These are phyloP conservation scores for Meriones psammophilus DNA, from an alignment of 2,797 vertebrate species.

Conservation along the genomic window DNA sequence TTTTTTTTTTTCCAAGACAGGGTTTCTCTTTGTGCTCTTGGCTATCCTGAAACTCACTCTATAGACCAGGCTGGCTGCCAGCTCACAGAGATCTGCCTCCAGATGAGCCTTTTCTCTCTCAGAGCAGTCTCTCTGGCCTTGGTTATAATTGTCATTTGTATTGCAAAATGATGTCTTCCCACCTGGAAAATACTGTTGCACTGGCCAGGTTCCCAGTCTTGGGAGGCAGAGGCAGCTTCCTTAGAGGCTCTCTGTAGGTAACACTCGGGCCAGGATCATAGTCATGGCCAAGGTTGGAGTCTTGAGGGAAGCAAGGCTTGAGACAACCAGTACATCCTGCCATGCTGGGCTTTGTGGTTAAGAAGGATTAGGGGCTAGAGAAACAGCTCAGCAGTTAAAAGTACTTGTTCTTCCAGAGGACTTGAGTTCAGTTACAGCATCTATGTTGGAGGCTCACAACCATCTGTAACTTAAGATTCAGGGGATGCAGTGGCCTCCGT, in stretches of 20 bases:
- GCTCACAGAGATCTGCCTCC: not conserved
- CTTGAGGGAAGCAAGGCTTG: not conserved
- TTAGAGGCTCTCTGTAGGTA: not conserved
- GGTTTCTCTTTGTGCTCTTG: not conserved
- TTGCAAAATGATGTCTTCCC: not conserved
- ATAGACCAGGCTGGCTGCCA: not conserved
- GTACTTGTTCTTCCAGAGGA: not conserved
- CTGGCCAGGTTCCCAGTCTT: not conserved
- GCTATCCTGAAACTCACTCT: not conserved
- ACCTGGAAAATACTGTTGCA: not conserved
- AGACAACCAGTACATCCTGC: not conserved
- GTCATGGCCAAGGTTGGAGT: not conserved
- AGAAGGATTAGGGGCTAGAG: not conserved
- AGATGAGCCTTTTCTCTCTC: slow-evolving; percentile 41
- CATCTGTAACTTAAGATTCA: not conserved
- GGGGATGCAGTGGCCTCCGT: not conserved
- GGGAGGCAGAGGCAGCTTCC: not conserved
- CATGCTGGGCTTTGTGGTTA: not conserved
- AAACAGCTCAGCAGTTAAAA: not conserved
- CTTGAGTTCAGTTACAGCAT: not conserved
- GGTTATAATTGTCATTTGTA: slow-evolving; percentile 47
- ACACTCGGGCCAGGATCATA: not conserved
- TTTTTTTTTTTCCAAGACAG: rapidly evolving
- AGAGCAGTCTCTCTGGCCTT: not conserved
- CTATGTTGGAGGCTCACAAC: not conserved